phyloP scores from a whole-genome alignment of 2,888 invertebrate species.

The Ornithoptera priamus region DNA sequence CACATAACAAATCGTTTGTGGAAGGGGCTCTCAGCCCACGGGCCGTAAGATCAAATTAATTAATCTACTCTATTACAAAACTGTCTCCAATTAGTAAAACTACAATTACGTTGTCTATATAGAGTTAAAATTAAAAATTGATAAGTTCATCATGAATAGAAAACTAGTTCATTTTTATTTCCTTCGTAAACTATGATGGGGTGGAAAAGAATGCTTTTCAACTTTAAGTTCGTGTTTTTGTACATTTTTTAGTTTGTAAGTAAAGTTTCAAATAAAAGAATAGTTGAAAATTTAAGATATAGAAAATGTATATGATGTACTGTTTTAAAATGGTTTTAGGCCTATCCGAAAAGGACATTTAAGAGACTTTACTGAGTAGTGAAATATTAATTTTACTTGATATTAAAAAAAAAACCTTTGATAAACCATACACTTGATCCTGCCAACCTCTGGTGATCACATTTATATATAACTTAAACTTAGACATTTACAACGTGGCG shows the following conservation, averaged over 20 bases:
- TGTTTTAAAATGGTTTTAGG: too few relatives aligned
- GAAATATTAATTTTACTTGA: not conserved
- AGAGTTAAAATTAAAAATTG: too few relatives aligned
- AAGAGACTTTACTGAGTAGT: not conserved
- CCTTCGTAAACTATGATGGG: too few relatives aligned
- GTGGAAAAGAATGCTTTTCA: too few relatives aligned
- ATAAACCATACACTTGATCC: not conserved
- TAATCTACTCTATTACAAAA: not conserved
- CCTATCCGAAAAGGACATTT: not conserved
- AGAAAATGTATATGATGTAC: too few relatives aligned
- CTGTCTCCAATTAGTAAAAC: not conserved
- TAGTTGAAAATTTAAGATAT: too few relatives aligned
- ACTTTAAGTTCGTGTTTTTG: too few relatives aligned
- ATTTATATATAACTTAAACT: not conserved
- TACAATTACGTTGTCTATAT: too few relatives aligned
- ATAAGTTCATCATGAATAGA: too few relatives aligned
- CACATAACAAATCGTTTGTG: conserved; percentile 14
- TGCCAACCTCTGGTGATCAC: not conserved
- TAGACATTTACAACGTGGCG: not conserved
- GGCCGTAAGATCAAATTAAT: conserved; percentile 7
- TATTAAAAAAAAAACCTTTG: not conserved
- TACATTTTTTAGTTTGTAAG: too few relatives aligned
- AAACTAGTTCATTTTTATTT: too few relatives aligned
- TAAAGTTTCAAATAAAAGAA: too few relatives aligned
- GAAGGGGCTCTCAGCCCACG: conserved; percentile 17